Evolutionary conservation across 2,888 invertebrate genomes (phyloP).

Genomic region (Cylloceria caligata): DNA sequence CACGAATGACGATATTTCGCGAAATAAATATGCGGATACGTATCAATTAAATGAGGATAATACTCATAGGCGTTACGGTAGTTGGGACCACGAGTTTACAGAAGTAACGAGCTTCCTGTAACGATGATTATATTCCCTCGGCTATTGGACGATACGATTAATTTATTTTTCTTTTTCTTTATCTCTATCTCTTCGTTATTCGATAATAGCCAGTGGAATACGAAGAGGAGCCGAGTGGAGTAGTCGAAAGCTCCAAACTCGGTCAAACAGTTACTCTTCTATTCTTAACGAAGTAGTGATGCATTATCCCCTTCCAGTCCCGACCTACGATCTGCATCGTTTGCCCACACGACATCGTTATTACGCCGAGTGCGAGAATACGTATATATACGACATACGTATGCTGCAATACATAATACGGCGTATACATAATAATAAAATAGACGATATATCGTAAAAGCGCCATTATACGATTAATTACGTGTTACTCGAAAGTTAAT

Average conservation of each 20-base stretch:
- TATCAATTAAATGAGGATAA: constrained; percentile 19
- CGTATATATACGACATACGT: background rate
- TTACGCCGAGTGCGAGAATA: constrained; percentile 35
- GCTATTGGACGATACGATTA: background rate
- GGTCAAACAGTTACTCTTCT: constrained; percentile 48
- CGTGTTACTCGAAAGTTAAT: constrained; percentile 39
- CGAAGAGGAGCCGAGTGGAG: background rate
- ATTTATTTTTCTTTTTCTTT: background rate
- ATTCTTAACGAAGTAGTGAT: constrained; percentile 50
- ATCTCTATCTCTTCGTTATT: background rate
- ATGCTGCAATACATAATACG: background rate
- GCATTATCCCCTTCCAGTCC: constrained; percentile 54
- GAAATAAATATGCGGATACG: constrained; percentile 7
- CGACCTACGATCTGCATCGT: constrained; percentile 56
- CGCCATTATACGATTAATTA: constrained; percentile 46
- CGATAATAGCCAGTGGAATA: constrained; percentile 10
- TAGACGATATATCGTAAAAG: constrained; percentile 15
- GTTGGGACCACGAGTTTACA: constrained; percentile 8
- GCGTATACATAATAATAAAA: constrained; percentile 11
- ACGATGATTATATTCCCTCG: background rate
- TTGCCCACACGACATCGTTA: constrained; percentile 52
- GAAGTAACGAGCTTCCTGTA: constrained; percentile 9
- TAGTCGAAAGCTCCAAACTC: constrained; percentile 42
- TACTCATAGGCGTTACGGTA: background rate
- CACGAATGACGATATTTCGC: constrained; percentile 16